Evolutionary conservation across 2,797 vertebrate genomes (phyloP), one percentile per base, ranked within the genome.

Genomic region (Menidia menidia): DNA sequence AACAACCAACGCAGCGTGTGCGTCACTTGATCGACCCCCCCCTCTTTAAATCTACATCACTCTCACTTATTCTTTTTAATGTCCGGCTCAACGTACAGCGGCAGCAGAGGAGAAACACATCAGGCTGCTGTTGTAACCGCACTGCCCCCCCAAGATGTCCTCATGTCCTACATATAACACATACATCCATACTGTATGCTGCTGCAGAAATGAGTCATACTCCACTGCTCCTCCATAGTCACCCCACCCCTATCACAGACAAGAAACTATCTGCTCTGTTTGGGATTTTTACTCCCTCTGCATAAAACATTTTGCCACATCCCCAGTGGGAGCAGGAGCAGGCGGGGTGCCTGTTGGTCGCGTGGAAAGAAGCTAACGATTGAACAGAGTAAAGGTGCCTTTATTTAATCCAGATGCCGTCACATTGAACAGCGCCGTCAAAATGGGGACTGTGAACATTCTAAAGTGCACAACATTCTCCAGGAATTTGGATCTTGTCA

Each of bases 171-270:
- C 82, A 87, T 85, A 76, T 42, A 78, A 75, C 74, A 86, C 78
- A 90, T 84, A 82, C 72, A 88, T 85, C 83, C 81, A 70, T 71
- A 71, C 80, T 78, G 90, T 89, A 89, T 89, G 85, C 91, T 93
- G 89, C 93, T 94, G 93, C 92, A 94, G 92, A 89, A 92, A 92
- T 94, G 92, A 94, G 92, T 94, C 93, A 94, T 93, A 91, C 88
- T 88, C 88, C 89, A 87, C 74, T 88, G 91, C 89, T 91, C 88
- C 86, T 88, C 86, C 85, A 90, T 75, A 89, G 88, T 88, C 87
- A 89, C 83, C 89, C 86, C 90, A 89, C 87, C 92, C 88, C 76
- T 86, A 79, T 80, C 88, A 90, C 84, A 89, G 68, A 60, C 71
- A 73, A 86, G 71, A 77, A 88, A 85, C 79, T 87, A 88, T 88